Conservation (phyloP, 2,113 vertebrate genomes). For the Struthio camelus region DNA sequence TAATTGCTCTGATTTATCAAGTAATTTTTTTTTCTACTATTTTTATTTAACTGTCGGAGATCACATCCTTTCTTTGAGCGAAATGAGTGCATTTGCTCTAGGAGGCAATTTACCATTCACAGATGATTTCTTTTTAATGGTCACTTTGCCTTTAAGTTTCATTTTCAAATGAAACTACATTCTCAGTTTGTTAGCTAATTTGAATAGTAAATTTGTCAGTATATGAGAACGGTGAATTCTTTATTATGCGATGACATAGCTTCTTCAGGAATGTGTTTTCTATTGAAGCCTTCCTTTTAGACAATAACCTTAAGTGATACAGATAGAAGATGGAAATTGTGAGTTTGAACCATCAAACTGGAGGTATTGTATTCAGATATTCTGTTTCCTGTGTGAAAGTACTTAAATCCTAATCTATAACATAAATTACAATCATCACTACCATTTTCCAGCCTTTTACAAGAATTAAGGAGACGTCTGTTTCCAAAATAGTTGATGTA, state of each 20-base stretch:
- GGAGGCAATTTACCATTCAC: slow-evolving; percentile 59
- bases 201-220: not conserved
- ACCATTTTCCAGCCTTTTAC: slow-evolving; percentile 2
- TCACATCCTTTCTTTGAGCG: slow-evolving; percentile 16
- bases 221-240: not conserved
- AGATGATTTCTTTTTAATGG: slow-evolving; percentile 33
- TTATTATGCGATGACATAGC: not conserved
- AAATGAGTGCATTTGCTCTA: slow-evolving; percentile 54
- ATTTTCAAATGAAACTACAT: slow-evolving; percentile 53
- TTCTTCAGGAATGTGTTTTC: not conserved
- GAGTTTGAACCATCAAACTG: not conserved
- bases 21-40: slow-evolving; percentile 49
- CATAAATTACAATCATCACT: not conserved
- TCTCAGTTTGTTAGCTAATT: slow-evolving; percentile 53
- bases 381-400: not conserved
- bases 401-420: not conserved
- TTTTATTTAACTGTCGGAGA: slow-evolving; percentile 49
- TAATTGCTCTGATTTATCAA: slow-evolving; percentile 65
- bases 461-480: not conserved
- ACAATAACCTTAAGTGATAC: not conserved
- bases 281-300: not conserved
- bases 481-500: not conserved
- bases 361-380: not conserved
- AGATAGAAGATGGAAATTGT: not conserved
- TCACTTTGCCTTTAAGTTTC: slow-evolving; percentile 20